Evolutionary conservation across 64 coral and sea anemone species (phyloP).

Genomic region (Stichodactyla mertensii): DNA sequence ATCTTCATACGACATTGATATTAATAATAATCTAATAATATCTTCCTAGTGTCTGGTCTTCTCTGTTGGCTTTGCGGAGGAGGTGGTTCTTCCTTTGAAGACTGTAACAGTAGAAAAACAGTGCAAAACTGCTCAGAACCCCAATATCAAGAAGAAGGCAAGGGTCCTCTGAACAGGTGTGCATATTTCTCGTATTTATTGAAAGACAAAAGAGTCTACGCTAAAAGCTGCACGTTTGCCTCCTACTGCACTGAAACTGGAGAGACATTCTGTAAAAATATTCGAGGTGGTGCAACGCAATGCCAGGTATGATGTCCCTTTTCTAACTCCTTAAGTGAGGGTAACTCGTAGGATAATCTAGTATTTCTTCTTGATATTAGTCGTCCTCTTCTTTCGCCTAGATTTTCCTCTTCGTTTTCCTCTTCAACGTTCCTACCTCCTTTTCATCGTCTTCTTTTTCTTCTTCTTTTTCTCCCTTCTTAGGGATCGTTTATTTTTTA

Average conservation of each 20-base stretch:
- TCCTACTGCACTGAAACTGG: background rate
- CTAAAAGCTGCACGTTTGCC: background rate
- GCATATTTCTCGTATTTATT: constrained; percentile 1
- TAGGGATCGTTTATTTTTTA: too few species aligned
- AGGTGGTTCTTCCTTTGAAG: background rate
- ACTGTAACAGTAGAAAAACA: background rate
- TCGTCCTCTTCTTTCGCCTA: too few species aligned
- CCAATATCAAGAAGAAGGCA: background rate
- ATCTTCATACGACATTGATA: too few species aligned
- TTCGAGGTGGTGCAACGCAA: background rate
- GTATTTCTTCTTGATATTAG: too few species aligned
- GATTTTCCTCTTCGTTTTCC: too few species aligned
- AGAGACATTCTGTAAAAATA: background rate
- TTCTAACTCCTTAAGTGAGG: too few species aligned
- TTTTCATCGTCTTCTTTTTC: too few species aligned
- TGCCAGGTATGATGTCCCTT: too few species aligned
- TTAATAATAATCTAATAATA: too few species aligned
- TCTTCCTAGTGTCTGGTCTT: background rate
- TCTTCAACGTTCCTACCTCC: too few species aligned
- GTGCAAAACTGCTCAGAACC: background rate
- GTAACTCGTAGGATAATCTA: too few species aligned
- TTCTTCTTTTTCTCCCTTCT: too few species aligned
- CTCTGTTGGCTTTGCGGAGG: constrained; percentile 1
- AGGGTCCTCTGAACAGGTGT: background rate
- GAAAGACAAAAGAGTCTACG: background rate